phyloP scores from a whole-genome alignment of 2,113 vertebrate genomes.

The Pachycephala philippinensis region DNA sequence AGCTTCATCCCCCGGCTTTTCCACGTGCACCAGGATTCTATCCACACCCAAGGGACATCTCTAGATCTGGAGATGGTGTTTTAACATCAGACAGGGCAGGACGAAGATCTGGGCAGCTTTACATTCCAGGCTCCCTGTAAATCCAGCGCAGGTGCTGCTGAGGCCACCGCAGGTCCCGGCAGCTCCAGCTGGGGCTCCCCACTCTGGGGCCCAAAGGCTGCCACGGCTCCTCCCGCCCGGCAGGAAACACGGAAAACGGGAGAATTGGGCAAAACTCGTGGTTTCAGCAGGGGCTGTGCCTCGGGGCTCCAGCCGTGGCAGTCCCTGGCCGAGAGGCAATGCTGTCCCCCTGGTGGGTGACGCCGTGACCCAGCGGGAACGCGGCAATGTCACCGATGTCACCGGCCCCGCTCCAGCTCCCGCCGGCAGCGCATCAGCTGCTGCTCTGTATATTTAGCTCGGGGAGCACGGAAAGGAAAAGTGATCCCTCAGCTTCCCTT shows the following conservation, averaged over 20 bases:
- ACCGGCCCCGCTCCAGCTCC: background rate
- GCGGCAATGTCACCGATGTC: slow-evolving; percentile 15
- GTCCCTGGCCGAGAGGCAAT: fast-evolving
- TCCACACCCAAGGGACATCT: background rate
- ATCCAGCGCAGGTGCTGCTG: fast-evolving
- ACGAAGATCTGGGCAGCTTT: fast-evolving
- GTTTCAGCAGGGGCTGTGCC: fast-evolving
- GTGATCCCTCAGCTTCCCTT: slow-evolving; percentile 25
- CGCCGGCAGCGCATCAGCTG: slow-evolving; percentile 57
- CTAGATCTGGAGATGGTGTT: fast-evolving
- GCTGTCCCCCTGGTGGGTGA: fast-evolving
- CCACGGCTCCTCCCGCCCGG: fast-evolving
- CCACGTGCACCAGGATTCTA: fast-evolving
- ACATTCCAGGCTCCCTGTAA: too few species aligned
- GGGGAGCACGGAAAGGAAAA: slow-evolving; percentile 46
- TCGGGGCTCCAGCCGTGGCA: background rate
- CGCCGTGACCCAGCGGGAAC: background rate
- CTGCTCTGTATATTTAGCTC: slow-evolving; percentile 72
- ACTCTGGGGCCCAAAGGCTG: fast-evolving
- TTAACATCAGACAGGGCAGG: fast-evolving
- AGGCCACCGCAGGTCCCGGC: fast-evolving
- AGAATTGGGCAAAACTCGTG: fast-evolving
- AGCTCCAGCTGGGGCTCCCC: fast-evolving
- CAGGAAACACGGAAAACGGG: fast-evolving
- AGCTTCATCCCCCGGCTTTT: background rate